Conservation (phyloP, 2,113 vertebrate species). For the Carlito syrichta region DNA sequence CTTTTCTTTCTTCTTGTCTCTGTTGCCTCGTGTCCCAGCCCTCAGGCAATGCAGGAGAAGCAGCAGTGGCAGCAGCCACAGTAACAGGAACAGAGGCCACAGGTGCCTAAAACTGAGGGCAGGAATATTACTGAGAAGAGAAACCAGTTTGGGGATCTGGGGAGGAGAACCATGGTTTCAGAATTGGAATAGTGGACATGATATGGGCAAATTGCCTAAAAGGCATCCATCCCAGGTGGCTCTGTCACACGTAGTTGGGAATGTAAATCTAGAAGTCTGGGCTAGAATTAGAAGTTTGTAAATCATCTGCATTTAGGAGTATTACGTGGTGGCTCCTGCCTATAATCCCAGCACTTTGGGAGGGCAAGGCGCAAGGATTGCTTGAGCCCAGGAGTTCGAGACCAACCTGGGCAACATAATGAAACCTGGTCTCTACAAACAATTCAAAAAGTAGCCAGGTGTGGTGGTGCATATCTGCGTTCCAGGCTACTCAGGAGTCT, state of each 20-base stretch:
- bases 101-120: not conserved
- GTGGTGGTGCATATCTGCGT: too few relatives aligned
- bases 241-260: not conserved
- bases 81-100: not conserved
- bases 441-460: too few relatives aligned
- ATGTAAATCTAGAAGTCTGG: not conserved
- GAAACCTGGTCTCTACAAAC: too few relatives aligned
- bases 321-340: too few relatives aligned
- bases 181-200: not conserved
- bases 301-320: slow-evolving; percentile 3
- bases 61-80: not conserved
- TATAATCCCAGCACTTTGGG: too few relatives aligned
- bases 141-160: not conserved
- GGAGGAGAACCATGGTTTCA: not conserved
- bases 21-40: not conserved
- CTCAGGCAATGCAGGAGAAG: not conserved
- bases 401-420: too few relatives aligned
- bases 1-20: not conserved
- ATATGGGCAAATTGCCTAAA: not conserved
- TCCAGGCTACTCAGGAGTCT: too few relatives aligned
- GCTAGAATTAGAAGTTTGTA: not conserved
- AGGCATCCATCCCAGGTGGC: not conserved
- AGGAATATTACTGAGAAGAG: not conserved
- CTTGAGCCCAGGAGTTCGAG: too few relatives aligned
- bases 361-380: too few relatives aligned